Percentiles rank a stretch among this genome's conserved stretches.
Conservation (phyloP, 1,140 invertebrate genomes). For the Zaprionus africanus region DNA sequence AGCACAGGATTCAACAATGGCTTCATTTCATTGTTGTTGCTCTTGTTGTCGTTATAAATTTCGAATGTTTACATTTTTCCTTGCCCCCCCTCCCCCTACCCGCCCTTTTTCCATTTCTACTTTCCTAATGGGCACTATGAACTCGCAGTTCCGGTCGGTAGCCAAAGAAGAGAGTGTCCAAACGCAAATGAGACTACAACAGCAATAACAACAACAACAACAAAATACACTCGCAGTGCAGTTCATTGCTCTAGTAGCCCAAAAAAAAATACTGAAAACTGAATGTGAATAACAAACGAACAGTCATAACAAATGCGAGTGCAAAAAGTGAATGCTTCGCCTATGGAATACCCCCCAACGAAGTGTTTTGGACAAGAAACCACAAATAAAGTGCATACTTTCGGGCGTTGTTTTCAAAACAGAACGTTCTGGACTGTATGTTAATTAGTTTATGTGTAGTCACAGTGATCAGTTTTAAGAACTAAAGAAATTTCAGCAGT, state of each 20-base stretch:
- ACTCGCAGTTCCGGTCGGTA: conserved; percentile 70
- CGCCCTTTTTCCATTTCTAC: conserved; percentile 7
- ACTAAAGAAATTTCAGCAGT: no score
- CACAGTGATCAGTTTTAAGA: no score
- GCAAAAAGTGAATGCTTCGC: neutral
- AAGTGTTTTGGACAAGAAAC: neutral
- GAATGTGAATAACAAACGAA: conserved; percentile 18
- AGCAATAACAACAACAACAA: neutral
- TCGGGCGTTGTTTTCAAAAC: neutral
- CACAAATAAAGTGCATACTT: neutral
- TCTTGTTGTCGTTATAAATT: conserved; percentile 59
- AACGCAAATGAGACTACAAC: conserved; percentile 53
- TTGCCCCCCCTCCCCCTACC: conserved; percentile 9
- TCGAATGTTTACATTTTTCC: conserved; percentile 72
- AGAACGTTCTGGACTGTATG: no score
- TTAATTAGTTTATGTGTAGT: no score
- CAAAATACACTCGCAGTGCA: conserved; percentile 31
- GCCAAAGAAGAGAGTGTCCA: conserved; percentile 15
- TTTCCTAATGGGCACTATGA: conserved; percentile 73
- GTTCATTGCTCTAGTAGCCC: conserved; percentile 71
- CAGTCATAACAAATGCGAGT: conserved; percentile 39
- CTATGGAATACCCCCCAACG: conserved; percentile 12
- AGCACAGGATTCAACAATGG: conserved; percentile 46
- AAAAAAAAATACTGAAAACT: conserved; percentile 17
- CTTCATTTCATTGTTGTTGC: conserved; percentile 23